Evolutionary conservation across 2,797 vertebrate species (phyloP).

Genomic region (Lepilemur septentrionalis): DNA sequence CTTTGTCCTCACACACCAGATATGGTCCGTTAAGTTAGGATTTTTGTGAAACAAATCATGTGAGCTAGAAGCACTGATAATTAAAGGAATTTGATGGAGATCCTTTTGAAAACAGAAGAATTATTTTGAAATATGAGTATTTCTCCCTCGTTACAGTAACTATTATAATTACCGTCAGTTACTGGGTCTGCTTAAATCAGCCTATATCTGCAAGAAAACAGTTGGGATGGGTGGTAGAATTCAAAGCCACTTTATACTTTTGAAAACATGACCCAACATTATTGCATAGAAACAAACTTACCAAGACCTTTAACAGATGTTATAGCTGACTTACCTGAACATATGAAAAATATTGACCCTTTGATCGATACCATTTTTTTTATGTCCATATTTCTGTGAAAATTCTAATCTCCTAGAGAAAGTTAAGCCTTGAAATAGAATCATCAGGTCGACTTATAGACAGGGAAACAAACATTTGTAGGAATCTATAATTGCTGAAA

Average conservation of each 20-base stretch:
- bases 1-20: neutral
- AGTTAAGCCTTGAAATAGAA: neutral
- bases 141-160: neutral
- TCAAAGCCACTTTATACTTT: constrained; percentile 1
- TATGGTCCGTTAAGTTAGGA: neutral
- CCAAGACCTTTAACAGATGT: neutral
- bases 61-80: neutral
- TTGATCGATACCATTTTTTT: neutral
- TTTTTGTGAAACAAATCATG: neutral
- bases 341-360: neutral
- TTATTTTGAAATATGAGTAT: neutral
- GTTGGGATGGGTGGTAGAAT: neutral
- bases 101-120: constrained; percentile 17
- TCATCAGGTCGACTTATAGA: neutral
- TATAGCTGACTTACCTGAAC: neutral
- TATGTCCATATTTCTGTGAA: neutral
- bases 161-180: neutral
- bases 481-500: constrained; percentile 6
- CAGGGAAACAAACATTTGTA: neutral
- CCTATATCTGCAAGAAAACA: neutral
- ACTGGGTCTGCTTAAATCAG: neutral
- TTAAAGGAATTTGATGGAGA: neutral
- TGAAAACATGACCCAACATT: neutral
- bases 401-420: neutral
- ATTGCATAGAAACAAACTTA: neutral